A percentile compares a stretch with the other conserved stretches of the same genome.
These are phyloP conservation scores for Telenomus remus DNA, from an alignment of 1,140 invertebrate species.

Conservation along the genomic window DNA sequence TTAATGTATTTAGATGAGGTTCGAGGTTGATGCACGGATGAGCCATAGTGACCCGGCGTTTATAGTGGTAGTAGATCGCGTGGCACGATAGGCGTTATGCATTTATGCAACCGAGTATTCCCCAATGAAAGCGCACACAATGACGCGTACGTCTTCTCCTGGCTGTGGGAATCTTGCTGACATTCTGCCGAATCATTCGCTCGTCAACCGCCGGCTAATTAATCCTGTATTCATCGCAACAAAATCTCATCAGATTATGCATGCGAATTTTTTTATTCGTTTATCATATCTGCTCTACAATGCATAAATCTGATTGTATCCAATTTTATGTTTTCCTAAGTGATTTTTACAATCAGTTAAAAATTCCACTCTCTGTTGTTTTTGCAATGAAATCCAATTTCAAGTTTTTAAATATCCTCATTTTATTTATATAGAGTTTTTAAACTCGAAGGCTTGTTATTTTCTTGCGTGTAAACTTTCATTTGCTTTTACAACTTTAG, in stretches of 20 bases:
- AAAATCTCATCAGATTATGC: slow-evolving; percentile 9
- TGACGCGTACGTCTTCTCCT: slow-evolving; percentile 41
- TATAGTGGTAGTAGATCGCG: slow-evolving; percentile 14
- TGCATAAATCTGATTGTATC: not conserved
- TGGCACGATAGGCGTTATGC: slow-evolving; percentile 31
- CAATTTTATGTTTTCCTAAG: too few species aligned
- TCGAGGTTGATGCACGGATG: slow-evolving; percentile 13
- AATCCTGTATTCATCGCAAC: slow-evolving; percentile 32
- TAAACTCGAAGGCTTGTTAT: not conserved
- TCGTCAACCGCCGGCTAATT: slow-evolving; percentile 48
- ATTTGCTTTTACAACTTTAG: slow-evolving; percentile 2
- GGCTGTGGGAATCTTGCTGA: slow-evolving; percentile 35
- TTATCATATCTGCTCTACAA: not conserved
- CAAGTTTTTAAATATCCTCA: slow-evolving; percentile 37
- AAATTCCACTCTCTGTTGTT: too few species aligned
- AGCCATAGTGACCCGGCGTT: not conserved
- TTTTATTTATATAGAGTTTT: not conserved
- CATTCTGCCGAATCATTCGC: slow-evolving; percentile 49
- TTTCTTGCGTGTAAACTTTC: slow-evolving; percentile 5
- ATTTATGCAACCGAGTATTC: slow-evolving; percentile 47
- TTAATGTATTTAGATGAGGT: not conserved
- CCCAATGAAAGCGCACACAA: slow-evolving; percentile 48
- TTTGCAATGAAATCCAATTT: not conserved
- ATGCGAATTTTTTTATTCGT: slow-evolving; percentile 30
- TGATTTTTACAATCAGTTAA: slow-evolving; percentile 21